Evolutionary conservation across 2,888 invertebrate species (phyloP).

Genomic region (Ypsolopha scabrella): DNA sequence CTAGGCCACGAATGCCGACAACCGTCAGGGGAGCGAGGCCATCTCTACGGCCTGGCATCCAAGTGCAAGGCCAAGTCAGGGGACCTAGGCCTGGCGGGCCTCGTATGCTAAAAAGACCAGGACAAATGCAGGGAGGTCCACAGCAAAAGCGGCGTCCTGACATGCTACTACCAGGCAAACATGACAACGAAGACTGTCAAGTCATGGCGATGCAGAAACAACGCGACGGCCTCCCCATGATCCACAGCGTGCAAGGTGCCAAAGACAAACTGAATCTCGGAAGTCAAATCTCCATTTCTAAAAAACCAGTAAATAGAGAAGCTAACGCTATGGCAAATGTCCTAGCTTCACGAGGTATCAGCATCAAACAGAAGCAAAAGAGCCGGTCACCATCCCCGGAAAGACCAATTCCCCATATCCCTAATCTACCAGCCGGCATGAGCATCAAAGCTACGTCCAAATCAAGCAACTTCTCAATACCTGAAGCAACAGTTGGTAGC

Average conservation of each 20-base stretch:
- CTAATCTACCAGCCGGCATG: conserved; percentile 59
- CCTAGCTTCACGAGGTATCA: conserved; percentile 81
- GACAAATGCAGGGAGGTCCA: conserved; percentile 23
- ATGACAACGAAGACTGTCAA: conserved; percentile 81
- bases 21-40: conserved; percentile 39
- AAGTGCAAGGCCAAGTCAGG: conserved; percentile 52
- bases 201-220: conserved; percentile 81
- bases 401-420: conserved; percentile 53
- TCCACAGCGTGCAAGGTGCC: conserved; percentile 79
- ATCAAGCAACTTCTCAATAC: conserved; percentile 52
- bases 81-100: conserved; percentile 31
- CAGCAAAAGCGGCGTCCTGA: conserved; percentile 68
- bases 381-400: conserved; percentile 55
- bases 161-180: conserved; percentile 75
- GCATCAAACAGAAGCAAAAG: conserved; percentile 77
- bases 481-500: conserved; percentile 50
- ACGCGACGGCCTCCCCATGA: conserved; percentile 78
- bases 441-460: conserved; percentile 66
- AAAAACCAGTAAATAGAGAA: conserved; percentile 73
- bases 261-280: conserved; percentile 74
- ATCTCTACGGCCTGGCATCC: conserved; percentile 47
- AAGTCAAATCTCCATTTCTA: conserved; percentile 80
- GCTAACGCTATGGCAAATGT: conserved; percentile 83
- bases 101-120: conserved; percentile 54
- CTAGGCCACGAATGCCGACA: conserved; percentile 45